Base-by-base conservation (phyloP, 2,888 invertebrate genomes). In the Nomada fabriciana region DNA sequence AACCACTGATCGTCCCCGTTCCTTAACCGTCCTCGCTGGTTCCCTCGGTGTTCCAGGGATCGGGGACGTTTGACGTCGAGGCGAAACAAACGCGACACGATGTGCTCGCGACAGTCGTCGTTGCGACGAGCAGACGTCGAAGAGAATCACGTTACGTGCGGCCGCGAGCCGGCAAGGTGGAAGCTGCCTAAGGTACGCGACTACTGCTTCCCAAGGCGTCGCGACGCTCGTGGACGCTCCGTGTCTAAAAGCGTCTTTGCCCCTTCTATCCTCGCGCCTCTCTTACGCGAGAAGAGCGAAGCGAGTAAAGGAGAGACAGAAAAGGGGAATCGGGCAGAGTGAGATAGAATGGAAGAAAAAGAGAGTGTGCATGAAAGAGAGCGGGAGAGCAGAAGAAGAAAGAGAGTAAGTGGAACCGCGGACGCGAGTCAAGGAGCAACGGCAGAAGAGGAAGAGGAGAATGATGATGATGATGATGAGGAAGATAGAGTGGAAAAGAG, bases 211-310 rank as follows among this genome's bases (percentile, higher is more conserved):
- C 90, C 91, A 90, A 91, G 91, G 91, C 91, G 89, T 90, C 91
- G 90, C 92, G 92, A 91, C 93, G 91, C 85, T 90, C 91, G 92
- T 91, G 89, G 91, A 92, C 91, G 91, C 91, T 92, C 90, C 89
- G 90, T 91, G 90, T 93, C 93, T 94, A 93, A 94, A 94, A 93
- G 89, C 93, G 93, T 93, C 93, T 91, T 89, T 89, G 89, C 91
- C 92, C 90, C 91, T 89, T 89, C 86, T 86, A 83, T 80, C 82
- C 76, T 80, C 83, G 70, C 47, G 74, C 50, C 73, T 83, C 77
- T 84, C 86, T 88, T 76, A 80, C 83, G 87, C 87, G 84, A 82
- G 70, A 71, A 71, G 70, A 76, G 83, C 83, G 84, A 75, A 73
- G 59, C 72, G 67, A 47, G 55, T 53, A 63, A 43, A 43, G 42